A percentile compares a stretch with the other conserved stretches of the same genome.
phyloP scores from a whole-genome alignment of 2,888 invertebrate genomes.

The Drosophila nr. perissopoda region DNA sequence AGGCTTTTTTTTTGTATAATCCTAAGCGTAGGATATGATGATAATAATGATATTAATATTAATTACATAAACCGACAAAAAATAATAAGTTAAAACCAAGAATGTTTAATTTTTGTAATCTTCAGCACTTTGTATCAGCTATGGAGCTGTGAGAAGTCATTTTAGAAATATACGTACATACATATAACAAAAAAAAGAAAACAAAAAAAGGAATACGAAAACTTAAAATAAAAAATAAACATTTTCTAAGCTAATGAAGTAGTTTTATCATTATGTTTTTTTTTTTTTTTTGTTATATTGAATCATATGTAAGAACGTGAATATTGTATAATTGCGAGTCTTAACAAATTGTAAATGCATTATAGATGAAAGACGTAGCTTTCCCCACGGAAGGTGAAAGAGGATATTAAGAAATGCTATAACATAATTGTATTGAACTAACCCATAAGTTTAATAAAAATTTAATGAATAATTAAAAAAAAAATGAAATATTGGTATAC shows the following conservation, averaged over 20 bases:
- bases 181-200: not conserved
- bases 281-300: constrained; percentile 29
- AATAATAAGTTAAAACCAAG: constrained; percentile 12
- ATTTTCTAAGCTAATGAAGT: constrained; percentile 29
- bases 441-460: constrained; percentile 66
- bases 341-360: constrained; percentile 47
- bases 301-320: constrained; percentile 37
- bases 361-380: constrained; percentile 16
- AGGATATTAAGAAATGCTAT: constrained; percentile 57
- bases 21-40: constrained; percentile 44
- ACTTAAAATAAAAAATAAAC: not conserved
- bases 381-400: constrained; percentile 13
- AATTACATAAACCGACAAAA: constrained; percentile 15
- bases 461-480: constrained; percentile 55
- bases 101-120: constrained; percentile 41
- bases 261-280: constrained; percentile 29
- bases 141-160: constrained; percentile 45
- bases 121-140: constrained; percentile 41
- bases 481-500: not conserved
- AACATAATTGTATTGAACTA: constrained; percentile 61
- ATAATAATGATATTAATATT: constrained; percentile 49
- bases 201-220: not conserved
- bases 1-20: constrained; percentile 56
- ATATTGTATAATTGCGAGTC: constrained; percentile 40
- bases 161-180: constrained; percentile 37